phyloP scores from a whole-genome alignment of 1,140 invertebrate genomes.

The Parapsyche elsis region DNA sequence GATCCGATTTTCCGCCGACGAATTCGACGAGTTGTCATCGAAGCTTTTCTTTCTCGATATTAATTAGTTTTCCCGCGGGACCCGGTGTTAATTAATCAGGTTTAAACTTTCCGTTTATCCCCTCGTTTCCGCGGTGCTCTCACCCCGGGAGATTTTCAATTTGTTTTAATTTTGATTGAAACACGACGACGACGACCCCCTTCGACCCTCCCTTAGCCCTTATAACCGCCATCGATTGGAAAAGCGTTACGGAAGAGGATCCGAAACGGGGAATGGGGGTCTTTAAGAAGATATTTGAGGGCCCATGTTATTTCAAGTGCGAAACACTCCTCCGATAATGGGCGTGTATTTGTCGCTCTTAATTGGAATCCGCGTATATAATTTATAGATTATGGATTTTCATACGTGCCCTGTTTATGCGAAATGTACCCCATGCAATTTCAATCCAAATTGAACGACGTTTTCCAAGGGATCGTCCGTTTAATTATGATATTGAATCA shows the following conservation, averaged over 20 bases:
- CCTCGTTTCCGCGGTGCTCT: constrained; percentile 6
- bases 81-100: constrained; percentile 50
- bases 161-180: constrained; percentile 52
- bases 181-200: neutral
- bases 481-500: too few relatives aligned
- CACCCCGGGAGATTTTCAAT: constrained; percentile 44
- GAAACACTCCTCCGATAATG: neutral
- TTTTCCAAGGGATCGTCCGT: too few relatives aligned
- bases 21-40: constrained; percentile 1
- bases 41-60: constrained; percentile 28
- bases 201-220: neutral
- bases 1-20: neutral
- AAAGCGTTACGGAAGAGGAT: neutral
- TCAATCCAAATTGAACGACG: too few relatives aligned
- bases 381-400: neutral
- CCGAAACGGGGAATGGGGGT: neutral
- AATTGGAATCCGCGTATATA: neutral
- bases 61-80: constrained; percentile 44
- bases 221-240: neutral
- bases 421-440: too few relatives aligned
- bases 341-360: neutral
- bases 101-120: constrained; percentile 44
- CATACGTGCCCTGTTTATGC: too few relatives aligned
- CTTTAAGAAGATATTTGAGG: neutral
- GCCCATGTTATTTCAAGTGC: neutral